Conservation (phyloP, 2,113 vertebrate genomes). For the Blennius ocellaris region DNA sequence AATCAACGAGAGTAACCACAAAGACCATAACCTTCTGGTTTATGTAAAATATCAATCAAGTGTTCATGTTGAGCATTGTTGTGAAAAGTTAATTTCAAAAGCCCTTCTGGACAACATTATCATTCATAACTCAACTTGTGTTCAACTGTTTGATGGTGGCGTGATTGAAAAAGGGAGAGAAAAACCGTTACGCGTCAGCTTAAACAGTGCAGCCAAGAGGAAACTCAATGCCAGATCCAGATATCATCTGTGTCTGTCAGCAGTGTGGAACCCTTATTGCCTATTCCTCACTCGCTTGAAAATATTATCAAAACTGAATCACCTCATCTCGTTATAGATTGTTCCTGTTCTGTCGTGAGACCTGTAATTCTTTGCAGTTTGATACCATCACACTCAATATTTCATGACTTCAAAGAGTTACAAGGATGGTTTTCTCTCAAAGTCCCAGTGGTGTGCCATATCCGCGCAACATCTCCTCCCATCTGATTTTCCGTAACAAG, state of each 20-base stretch:
- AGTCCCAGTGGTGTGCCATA: slow-evolving; percentile 33
- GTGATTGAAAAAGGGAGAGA: slow-evolving; percentile 18
- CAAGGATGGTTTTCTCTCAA: slow-evolving; percentile 36
- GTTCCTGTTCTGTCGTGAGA: slow-evolving; percentile 51
- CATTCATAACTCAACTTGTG: slow-evolving; percentile 12
- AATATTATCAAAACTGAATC: slow-evolving; percentile 60
- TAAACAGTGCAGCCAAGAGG: slow-evolving; percentile 11
- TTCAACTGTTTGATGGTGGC: slow-evolving; percentile 20
- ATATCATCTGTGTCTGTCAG: slow-evolving; percentile 32
- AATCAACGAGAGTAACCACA: slow-evolving; percentile 17
- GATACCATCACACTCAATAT: slow-evolving; percentile 68
- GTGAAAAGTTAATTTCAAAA: slow-evolving; percentile 14
- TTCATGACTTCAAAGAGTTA: slow-evolving; percentile 56
- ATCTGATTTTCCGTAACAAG: slow-evolving; percentile 24
- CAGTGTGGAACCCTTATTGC: slow-evolving; percentile 26
- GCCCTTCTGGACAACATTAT: slow-evolving; percentile 26
- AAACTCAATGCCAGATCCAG: slow-evolving; percentile 23
- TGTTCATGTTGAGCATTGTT: slow-evolving; percentile 23
- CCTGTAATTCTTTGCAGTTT: slow-evolving; percentile 52
- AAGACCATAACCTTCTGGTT: slow-evolving; percentile 14
- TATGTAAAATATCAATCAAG: slow-evolving; percentile 12
- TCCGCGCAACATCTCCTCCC: slow-evolving; percentile 21
- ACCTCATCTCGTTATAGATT: slow-evolving; percentile 54
- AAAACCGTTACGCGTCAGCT: slow-evolving; percentile 16
- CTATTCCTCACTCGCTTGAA: slow-evolving; percentile 48